phyloP scores from a whole-genome alignment of 2,888 invertebrate genomes.

The Machimus rusticus region DNA sequence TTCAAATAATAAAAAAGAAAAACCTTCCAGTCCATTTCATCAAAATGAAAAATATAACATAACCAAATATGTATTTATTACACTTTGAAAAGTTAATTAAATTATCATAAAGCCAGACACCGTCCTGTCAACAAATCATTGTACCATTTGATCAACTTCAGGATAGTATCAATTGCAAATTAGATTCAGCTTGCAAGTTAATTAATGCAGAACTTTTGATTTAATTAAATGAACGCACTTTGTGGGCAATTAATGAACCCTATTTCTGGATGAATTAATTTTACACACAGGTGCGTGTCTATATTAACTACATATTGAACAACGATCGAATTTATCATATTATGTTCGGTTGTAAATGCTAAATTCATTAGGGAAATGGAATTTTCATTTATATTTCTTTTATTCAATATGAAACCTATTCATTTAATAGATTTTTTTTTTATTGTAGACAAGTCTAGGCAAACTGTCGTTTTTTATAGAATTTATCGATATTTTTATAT shows the following conservation, averaged over 20 bases:
- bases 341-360: background rate
- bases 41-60: background rate
- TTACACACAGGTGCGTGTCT: background rate
- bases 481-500: no score
- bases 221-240: background rate
- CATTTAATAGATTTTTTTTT: background rate
- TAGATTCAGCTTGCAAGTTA: background rate
- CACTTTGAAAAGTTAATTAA: background rate
- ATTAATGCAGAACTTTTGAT: background rate
- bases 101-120: background rate
- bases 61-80: background rate
- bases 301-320: background rate
- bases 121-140: background rate
- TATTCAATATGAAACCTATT: background rate
- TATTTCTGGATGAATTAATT: background rate
- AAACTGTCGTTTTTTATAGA: no score
- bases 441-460: background rate
- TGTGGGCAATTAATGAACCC: background rate
- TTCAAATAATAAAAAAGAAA: background rate
- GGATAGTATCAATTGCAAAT: background rate
- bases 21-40: background rate
- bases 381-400: background rate
- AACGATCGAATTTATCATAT: background rate
- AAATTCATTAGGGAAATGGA: background rate
- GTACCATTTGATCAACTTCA: background rate